Evolutionary conservation across 2,797 vertebrate species (phyloP), one percentile per base, ranked within the genome.

Genomic region (Galaxias olidus): DNA sequence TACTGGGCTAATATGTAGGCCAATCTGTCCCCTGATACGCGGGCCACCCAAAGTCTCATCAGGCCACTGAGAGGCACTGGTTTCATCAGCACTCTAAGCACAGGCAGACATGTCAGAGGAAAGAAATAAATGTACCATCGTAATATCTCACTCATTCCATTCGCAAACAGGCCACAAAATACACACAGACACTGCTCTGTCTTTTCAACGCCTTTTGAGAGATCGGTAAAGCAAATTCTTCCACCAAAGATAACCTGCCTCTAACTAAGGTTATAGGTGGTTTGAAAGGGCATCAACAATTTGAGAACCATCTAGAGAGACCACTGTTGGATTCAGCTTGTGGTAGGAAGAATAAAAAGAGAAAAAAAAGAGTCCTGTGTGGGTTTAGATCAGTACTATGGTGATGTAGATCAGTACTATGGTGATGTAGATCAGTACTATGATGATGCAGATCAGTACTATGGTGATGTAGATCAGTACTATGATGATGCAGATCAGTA

Each of bases 251-350:
- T 69, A 66, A 75, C 55, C 64, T 56, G 55, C 56, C 50, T 63
- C 58, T 51, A 50, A 49, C 13, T 63, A 59, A 70, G 63, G 60
- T 15, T 71, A 71, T 71, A 64, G n/a, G n/a, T n/a, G n/a, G n/a
- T n/a, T n/a, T n/a, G n/a, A n/a, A n/a, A 15, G 46, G 41, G 44
- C 40, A 40, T 56, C 64, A 75, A 67, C 73, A 59, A 66, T 75
- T 71, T 60, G 59, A 71, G 50, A 59, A 41, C 13, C 60, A 45
- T 70, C 44, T 49, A 45, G 30, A 30, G 30, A 30, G 30, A 30
- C 30, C 30, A 30, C 30, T 30, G 30, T 30, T 30, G 30, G 6
- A 30, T 30, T 30, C 30, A 30, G 6, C 6, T n/a, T n/a, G n/a
- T 6, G 30, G 30, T 30, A 6, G 30, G 30, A 6, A 30, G 30